Percentiles rank a stretch among this genome's conserved stretches.
These are phyloP conservation scores for Brachionus manjavacas DNA, from an alignment of 1,140 invertebrate genomes.

Conservation along the genomic window DNA sequence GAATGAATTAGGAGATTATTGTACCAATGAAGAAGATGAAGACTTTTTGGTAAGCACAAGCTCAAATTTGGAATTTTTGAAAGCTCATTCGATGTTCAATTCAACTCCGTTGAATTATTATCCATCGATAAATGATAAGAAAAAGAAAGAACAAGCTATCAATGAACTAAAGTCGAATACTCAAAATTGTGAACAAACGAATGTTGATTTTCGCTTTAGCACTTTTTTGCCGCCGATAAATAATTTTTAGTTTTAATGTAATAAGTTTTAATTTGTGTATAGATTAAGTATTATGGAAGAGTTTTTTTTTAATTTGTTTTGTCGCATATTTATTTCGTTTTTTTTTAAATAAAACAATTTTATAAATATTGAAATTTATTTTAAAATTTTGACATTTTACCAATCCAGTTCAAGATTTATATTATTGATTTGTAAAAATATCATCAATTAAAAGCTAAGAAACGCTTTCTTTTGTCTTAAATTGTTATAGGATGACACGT, in stretches of 20 bases:
- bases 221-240: slow-evolving; percentile 27
- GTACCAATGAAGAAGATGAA: slow-evolving; percentile 4
- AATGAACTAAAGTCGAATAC: not conserved
- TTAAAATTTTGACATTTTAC: too few relatives aligned
- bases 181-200: not conserved
- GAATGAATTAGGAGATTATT: not conserved
- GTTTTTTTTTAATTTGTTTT: not conserved
- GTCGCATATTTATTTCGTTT: slow-evolving; percentile 23
- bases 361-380: not conserved
- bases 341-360: slow-evolving; percentile 6
- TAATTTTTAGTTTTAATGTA: not conserved
- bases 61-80: slow-evolving; percentile 30
- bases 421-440: not conserved
- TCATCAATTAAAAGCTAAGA: too few relatives aligned
- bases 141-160: not conserved
- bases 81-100: slow-evolving; percentile 36
- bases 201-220: slow-evolving; percentile 25
- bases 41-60: slow-evolving; percentile 33
- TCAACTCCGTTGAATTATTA: slow-evolving; percentile 36
- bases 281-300: slow-evolving; percentile 2
- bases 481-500: too few relatives aligned
- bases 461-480: too few relatives aligned
- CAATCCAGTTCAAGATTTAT: too few relatives aligned
- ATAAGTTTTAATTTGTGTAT: slow-evolving; percentile 9
- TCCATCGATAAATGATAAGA: slow-evolving; percentile 12